Conservation (phyloP, 2,888 invertebrate species). For the Drosophila nigritarsus region DNA sequence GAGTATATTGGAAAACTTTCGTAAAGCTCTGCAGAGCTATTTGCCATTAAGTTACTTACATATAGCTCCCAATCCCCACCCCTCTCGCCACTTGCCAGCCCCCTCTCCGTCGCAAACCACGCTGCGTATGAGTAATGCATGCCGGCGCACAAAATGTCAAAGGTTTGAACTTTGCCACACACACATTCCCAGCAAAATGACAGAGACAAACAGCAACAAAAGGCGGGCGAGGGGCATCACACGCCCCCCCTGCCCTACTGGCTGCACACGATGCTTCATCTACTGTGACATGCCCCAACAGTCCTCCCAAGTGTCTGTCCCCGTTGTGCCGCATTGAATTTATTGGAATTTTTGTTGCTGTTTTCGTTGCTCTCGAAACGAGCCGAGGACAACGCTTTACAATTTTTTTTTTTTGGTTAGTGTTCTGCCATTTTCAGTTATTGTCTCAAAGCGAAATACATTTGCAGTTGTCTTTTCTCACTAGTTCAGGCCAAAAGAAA, state of each 20-base stretch:
- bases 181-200: conserved; percentile 41
- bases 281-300: conserved; percentile 77
- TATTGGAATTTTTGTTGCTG: conserved; percentile 79
- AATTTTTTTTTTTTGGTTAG: conserved; percentile 3
- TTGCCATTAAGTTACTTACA: conserved; percentile 63
- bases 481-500: conserved; percentile 29
- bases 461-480: conserved; percentile 56
- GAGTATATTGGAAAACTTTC: conserved; percentile 69
- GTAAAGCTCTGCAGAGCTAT: conserved; percentile 46
- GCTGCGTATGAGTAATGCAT: conserved; percentile 80
- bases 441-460: conserved; percentile 39
- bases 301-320: conserved; percentile 75
- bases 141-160: conserved; percentile 74
- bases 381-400: conserved; percentile 52
- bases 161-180: conserved; percentile 79
- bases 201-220: conserved; percentile 63
- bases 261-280: conserved; percentile 18
- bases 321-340: conserved; percentile 79
- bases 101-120: conserved; percentile 20
- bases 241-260: conserved; percentile 32
- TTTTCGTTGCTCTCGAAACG: conserved; percentile 25
- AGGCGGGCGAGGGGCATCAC: conserved; percentile 2
- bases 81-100: neutral
- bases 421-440: conserved; percentile 37
- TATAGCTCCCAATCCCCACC: conserved; percentile 11